These are phyloP conservation scores for Ophioderma brevispina DNA, from an alignment of 35 echinoderm and acorn worm genomes.

Conservation along the genomic window DNA sequence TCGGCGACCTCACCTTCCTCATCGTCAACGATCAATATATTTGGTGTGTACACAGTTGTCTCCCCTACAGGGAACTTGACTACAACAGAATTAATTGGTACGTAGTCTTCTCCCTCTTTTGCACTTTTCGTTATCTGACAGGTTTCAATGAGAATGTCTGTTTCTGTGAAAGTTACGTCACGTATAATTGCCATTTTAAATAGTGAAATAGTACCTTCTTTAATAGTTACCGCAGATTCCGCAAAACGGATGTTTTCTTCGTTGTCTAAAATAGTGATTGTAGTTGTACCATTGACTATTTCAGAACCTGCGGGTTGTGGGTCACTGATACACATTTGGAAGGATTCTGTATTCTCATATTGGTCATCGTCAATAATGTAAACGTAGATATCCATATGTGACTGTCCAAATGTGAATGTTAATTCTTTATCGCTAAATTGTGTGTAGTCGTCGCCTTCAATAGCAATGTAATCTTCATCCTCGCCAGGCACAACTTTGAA, in stretches of 20 bases:
- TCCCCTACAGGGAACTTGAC: background rate
- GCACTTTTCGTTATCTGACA: background rate
- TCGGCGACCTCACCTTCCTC: background rate
- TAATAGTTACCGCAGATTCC: background rate
- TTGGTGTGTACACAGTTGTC: background rate
- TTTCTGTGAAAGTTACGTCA: background rate
- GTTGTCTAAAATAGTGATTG: background rate
- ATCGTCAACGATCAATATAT: background rate
- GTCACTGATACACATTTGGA: background rate
- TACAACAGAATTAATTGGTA: background rate
- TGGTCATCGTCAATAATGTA: background rate
- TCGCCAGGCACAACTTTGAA: background rate
- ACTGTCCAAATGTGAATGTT: background rate
- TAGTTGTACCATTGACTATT: background rate
- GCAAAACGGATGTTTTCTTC: background rate
- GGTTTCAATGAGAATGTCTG: background rate
- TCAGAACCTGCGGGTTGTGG: background rate
- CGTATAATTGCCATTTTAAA: background rate
- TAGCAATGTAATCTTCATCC: background rate
- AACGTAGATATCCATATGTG: background rate
- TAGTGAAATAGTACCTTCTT: background rate
- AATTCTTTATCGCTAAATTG: background rate
- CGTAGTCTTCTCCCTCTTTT: background rate
- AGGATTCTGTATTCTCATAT: background rate
- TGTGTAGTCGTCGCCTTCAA: background rate